phyloP scores from a whole-genome alignment of 2,113 vertebrate species.

The Gallinago paraguaiae region DNA sequence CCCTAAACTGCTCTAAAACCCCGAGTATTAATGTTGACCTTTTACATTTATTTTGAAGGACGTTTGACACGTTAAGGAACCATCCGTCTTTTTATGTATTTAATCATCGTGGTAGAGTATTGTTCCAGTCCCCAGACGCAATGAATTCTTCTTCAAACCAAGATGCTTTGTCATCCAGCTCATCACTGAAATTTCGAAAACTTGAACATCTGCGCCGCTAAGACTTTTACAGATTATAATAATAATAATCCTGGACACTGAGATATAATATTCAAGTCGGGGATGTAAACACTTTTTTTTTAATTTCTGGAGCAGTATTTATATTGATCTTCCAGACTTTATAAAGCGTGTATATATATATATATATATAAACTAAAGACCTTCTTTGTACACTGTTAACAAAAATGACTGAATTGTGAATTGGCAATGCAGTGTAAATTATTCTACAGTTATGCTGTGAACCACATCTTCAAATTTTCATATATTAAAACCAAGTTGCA shows the following conservation, averaged over 20 bases:
- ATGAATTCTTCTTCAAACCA: conserved; percentile 82
- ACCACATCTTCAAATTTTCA: conserved; percentile 75
- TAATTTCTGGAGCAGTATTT: conserved; percentile 79
- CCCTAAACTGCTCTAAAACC: background rate
- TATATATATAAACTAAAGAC: conserved; percentile 53
- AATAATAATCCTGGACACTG: conserved; percentile 73
- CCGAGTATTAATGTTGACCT: conserved; percentile 18
- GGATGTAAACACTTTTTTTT: conserved; percentile 78
- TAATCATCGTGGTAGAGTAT: conserved; percentile 92
- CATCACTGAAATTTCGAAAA: conserved; percentile 90
- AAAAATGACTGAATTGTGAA: conserved; percentile 52
- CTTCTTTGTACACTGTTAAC: conserved; percentile 78
- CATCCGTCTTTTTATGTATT: conserved; percentile 98
- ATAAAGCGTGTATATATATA: conserved; percentile 63
- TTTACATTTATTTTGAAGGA: conserved; percentile 78
- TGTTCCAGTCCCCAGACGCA: conserved; percentile 86
- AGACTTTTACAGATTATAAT: conserved; percentile 73
- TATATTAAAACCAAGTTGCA: conserved; percentile 66
- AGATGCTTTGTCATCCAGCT: conserved; percentile 86
- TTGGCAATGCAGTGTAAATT: conserved; percentile 71
- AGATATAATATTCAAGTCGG: conserved; percentile 76
- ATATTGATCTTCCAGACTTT: conserved; percentile 83
- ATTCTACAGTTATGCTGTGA: conserved; percentile 80
- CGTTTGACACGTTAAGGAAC: conserved; percentile 97
- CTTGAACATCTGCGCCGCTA: conserved; percentile 89